Evolutionary conservation across 2,888 invertebrate genomes (phyloP), one percentile per base, ranked within the genome.

Genomic region (Agonopterix subpropinquella): DNA sequence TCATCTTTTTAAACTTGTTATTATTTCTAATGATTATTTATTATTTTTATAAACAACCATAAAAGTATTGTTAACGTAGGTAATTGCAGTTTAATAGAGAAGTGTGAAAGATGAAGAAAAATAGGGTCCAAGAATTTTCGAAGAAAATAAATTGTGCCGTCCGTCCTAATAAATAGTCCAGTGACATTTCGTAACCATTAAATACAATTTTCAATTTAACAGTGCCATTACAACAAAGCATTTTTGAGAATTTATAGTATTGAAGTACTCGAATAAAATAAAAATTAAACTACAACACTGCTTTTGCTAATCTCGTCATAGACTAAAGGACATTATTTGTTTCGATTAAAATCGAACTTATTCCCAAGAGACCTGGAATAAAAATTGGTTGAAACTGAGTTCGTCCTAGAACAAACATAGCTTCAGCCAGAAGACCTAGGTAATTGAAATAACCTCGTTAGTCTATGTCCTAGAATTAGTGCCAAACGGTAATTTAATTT

Each of bases 31-130:
- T 28, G 66, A 70, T 65, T 68, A 61, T 64, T 66, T 61, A 67
- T 64, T 65, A 65, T 67, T 67, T 56, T 59, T 62, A 57, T 66
- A 69, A 71, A 67, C 8, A 82, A 85, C 80, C 84, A 78, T 78
- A 76, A 67, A 80, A 86, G 86, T 86, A 86, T 86, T 86, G 75
- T 80, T 72, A 59, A 70, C 69, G 70, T 62, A 71, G 67, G 64
- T 73, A 75, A 67, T 78, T 77, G 74, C 66, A 59, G 65, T 71
- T 65, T 67, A 65, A 54, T 62, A 61, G 69, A 67, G 76, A 80
- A 55, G 80, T 57, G 62, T 77, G 75, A 71, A 76, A 69, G 69
- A 52, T 53, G 59, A 62, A 56, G 55, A 49, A 54, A 59, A 62
- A 56, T 65, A 53, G 73, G 76, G 73, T 75, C 73, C 76, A 76